Conservation (phyloP, 2,113 vertebrate species). For the Colinus virginianus region DNA sequence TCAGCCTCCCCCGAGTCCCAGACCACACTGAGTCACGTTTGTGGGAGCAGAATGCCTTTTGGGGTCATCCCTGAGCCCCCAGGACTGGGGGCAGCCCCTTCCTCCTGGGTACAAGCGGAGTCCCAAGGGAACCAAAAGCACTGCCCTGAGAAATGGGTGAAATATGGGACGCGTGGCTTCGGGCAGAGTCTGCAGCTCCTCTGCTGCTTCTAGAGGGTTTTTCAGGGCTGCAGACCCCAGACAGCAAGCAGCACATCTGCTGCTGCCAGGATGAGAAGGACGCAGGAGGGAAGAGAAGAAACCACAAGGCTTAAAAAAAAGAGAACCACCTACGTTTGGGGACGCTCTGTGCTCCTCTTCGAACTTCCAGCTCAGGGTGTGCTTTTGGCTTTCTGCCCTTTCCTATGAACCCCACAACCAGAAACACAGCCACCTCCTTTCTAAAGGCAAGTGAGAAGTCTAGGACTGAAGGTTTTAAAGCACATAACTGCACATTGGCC, state of each 20-base stretch:
- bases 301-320: not conserved
- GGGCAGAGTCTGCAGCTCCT: not conserved
- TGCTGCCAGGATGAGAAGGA: not conserved
- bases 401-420: not conserved
- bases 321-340: not conserved
- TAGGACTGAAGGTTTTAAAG: not conserved
- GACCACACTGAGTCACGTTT: accelerated
- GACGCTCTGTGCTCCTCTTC: not conserved
- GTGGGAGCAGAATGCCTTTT: not conserved
- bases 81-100: not conserved
- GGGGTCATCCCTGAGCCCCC: accelerated
- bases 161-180: accelerated
- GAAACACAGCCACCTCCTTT: not conserved
- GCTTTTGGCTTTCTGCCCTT: not conserved
- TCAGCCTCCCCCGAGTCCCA: not conserved
- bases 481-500: accelerated
- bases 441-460: accelerated
- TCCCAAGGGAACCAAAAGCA: not conserved
- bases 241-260: not conserved
- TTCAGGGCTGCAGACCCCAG: not conserved
- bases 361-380: not conserved
- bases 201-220: not conserved
- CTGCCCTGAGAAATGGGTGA: not conserved
- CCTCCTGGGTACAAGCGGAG: not conserved
- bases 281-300: not conserved